Conservation (phyloP, 2,888 invertebrate genomes). For the Hirtodrosophila alboralis region DNA sequence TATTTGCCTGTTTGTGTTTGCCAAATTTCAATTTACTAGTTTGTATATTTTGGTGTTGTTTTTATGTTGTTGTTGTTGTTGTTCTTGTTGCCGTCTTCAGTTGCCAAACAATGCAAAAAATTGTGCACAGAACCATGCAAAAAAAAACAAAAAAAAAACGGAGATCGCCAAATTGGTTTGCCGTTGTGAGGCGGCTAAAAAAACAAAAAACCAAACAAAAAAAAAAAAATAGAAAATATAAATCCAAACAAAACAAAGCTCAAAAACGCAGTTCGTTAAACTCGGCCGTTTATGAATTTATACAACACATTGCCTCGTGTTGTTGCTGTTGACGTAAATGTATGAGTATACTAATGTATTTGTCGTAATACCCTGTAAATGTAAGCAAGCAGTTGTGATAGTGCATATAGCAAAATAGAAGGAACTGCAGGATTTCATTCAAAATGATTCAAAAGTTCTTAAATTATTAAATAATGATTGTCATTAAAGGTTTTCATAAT, state of each 20-base stretch:
- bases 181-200: conserved; percentile 29
- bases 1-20: conserved; percentile 12
- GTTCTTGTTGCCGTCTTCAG: conserved; percentile 17
- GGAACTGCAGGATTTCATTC: too few species aligned
- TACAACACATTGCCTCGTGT: conserved; percentile 45
- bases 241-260: conserved; percentile 37
- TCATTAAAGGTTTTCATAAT: too few species aligned
- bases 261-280: conserved; percentile 69
- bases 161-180: conserved; percentile 53
- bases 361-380: conserved; percentile 19
- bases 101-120: conserved; percentile 44
- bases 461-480: too few species aligned
- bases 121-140: conserved; percentile 53
- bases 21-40: conserved; percentile 34
- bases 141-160: conserved; percentile 8
- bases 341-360: conserved; percentile 7
- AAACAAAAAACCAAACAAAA: conserved; percentile 48
- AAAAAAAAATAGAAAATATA: conserved; percentile 9
- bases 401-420: too few species aligned
- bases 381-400: not conserved
- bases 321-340: conserved; percentile 16
- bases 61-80: conserved; percentile 20
- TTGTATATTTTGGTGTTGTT: conserved; percentile 21
- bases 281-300: conserved; percentile 68
- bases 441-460: too few species aligned